Percentiles rank a stretch among this genome's conserved stretches.
Conservation (phyloP, 2,888 invertebrate species). For the Barypeithes pellucidus region DNA sequence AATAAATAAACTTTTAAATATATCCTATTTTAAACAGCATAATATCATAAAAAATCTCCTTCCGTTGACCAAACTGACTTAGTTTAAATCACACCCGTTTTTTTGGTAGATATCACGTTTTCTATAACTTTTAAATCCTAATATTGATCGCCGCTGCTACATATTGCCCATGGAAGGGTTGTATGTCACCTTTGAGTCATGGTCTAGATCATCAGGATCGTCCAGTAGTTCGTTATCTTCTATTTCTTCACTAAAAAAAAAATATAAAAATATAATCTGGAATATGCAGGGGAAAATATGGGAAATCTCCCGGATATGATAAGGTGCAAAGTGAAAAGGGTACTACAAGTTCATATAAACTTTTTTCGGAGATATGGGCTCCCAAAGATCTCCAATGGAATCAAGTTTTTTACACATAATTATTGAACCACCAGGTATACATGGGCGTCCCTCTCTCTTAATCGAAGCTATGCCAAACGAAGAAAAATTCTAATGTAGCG, state of each 20-base stretch:
- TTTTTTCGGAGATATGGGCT: too few relatives aligned
- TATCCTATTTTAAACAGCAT: not conserved
- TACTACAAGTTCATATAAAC: too few relatives aligned
- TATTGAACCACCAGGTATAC: too few relatives aligned
- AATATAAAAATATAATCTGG: not conserved
- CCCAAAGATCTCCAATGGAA: too few relatives aligned
- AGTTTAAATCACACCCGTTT: slow-evolving; percentile 26
- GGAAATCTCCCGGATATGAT: too few relatives aligned
- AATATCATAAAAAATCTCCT: slow-evolving; percentile 12
- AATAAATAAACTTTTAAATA: not conserved
- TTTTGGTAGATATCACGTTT: slow-evolving; percentile 16
- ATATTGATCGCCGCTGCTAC: slow-evolving; percentile 62
- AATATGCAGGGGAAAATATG: too few relatives aligned
- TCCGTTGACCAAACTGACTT: slow-evolving; percentile 20
- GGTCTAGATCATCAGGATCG: slow-evolving; percentile 55
- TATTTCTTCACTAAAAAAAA: slow-evolving; percentile 56
- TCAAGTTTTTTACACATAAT: too few relatives aligned
- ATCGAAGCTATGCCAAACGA: too few relatives aligned
- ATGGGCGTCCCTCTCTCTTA: too few relatives aligned
- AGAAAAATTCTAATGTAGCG: too few relatives aligned
- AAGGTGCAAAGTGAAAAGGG: too few relatives aligned
- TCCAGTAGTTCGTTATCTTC: slow-evolving; percentile 59
- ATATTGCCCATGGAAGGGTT: slow-evolving; percentile 62
- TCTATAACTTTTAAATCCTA: slow-evolving; percentile 60
- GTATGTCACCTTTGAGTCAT: slow-evolving; percentile 63